Evolutionary conservation across 2,888 invertebrate species (phyloP).

Genomic region (Plagodis pulveraria): DNA sequence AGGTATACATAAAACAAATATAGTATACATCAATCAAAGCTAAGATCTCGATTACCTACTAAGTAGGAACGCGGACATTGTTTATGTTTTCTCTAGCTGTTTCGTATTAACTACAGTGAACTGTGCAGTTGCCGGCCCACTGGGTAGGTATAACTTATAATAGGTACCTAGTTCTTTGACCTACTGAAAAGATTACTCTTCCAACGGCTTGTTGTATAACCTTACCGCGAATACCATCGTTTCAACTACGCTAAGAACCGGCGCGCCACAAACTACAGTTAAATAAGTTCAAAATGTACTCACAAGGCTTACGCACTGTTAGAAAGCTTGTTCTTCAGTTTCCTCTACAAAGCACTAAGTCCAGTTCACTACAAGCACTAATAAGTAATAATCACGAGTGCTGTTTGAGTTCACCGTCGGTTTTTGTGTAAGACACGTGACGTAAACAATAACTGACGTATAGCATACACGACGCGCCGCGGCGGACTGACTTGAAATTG

Average conservation of each 20-base stretch:
- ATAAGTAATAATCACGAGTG: conserved; percentile 54
- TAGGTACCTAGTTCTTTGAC: background rate
- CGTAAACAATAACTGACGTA: conserved; percentile 38
- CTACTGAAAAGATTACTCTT: background rate
- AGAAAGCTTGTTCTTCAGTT: conserved; percentile 54
- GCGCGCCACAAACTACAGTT: conserved; percentile 74
- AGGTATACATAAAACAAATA: too few relatives aligned
- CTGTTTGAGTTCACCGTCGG: conserved; percentile 52
- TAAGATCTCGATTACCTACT: too few relatives aligned
- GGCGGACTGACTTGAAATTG: conserved; percentile 55
- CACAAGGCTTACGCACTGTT: conserved; percentile 62
- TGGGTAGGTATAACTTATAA: background rate
- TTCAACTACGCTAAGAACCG: conserved; percentile 43
- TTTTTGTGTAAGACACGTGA: conserved; percentile 18
- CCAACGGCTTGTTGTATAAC: conserved; percentile 36
- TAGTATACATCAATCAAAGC: too few relatives aligned
- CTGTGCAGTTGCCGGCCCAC: too few relatives aligned
- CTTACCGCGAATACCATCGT: conserved; percentile 65
- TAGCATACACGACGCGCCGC: conserved; percentile 56
- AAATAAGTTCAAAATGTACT: conserved; percentile 72
- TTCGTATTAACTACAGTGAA: too few relatives aligned
- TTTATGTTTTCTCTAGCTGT: too few relatives aligned
- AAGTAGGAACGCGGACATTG: background rate
- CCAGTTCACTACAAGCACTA: conserved; percentile 55
- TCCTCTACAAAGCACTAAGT: conserved; percentile 44